A percentile compares a stretch with the other conserved stretches of the same genome.
Conservation (phyloP, 2,113 vertebrate genomes). For the Haliaeetus leucogaster region DNA sequence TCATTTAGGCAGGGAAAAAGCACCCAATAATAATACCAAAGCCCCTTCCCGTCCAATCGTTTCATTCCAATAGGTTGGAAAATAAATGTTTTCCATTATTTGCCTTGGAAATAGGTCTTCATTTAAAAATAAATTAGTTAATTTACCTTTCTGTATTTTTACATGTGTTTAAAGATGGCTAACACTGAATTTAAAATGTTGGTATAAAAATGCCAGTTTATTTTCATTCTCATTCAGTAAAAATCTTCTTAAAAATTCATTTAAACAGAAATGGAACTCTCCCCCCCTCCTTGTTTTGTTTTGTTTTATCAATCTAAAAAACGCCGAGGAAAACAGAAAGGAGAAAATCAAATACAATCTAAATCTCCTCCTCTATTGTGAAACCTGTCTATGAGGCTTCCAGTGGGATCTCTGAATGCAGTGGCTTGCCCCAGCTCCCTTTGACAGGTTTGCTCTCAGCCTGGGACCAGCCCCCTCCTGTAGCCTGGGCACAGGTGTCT, state of each 20-base stretch:
- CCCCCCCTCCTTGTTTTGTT: neutral
- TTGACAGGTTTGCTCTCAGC: neutral
- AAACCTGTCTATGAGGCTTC: neutral
- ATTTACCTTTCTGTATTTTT: slow-evolving; percentile 49
- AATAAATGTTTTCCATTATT: slow-evolving; percentile 58
- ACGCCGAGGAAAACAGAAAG: neutral
- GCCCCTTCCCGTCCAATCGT: neutral
- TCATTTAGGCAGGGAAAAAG: slow-evolving; percentile 28
- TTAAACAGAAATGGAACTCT: neutral
- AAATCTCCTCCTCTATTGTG: neutral
- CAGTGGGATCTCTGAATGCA: neutral
- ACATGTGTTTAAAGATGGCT: slow-evolving; percentile 30
- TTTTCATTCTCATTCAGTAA: neutral
- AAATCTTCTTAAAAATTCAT: neutral
- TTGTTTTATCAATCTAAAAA: neutral
- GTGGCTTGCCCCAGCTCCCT: neutral
- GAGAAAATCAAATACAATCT: neutral
- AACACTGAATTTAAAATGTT: neutral
- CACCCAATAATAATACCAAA: slow-evolving; percentile 61
- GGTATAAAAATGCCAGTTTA: neutral
- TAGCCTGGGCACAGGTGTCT: neutral
- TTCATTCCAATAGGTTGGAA: slow-evolving; percentile 38
- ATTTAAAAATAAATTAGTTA: slow-evolving; percentile 60
- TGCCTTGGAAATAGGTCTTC: slow-evolving; percentile 44
- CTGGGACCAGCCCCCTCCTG: neutral